Evolutionary conservation across 2,888 invertebrate species (phyloP), one percentile per base, ranked within the genome.

Genomic region (Drosophila glabriapex): DNA sequence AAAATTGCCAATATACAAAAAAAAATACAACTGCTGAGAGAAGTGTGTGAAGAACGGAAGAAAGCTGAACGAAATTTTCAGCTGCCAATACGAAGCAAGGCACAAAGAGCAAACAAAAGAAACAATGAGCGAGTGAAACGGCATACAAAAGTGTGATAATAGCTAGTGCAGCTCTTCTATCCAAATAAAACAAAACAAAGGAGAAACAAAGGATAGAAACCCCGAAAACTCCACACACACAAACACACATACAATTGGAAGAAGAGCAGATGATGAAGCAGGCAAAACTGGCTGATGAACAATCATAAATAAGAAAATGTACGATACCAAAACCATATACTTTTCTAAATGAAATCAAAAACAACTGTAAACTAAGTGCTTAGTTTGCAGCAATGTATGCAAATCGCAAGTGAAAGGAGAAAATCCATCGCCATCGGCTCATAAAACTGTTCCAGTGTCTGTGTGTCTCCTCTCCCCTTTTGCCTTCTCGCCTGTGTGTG

Each of bases 201-300:
- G 87, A 87, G 89, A 87, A 77, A 90, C 91, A 87, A 87, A 87
- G 87, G 87, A 88, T 91, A 91, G 87, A 90, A 89, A 87, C 89
- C 90, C 85, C 85, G 85, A 85, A 85, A 85, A 89, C 86, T 83
- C 85, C 83, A 82, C 71, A 63, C 80, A 65, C 74, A 82, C 75
- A 75, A 7, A 9, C 85, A 65, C 81, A 64, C 79, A 79, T 60
- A 74, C 83, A 85, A 90, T 90, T 85, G 76, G 90, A 84, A 86
- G 85, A 80, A 76, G 82, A 87, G 85, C 86, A 68, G 73, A 83
- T 77, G 78, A 78, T 78, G 78, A 68, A 78, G 68, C 82, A 71
- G 81, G 62, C 83, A 81, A 76, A 71, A 68, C 62, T 82, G 68
- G 46, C 77, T 66, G 73, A 69, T 73, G 59, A 76, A 71, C 68